phyloP scores from a whole-genome alignment of 2,888 invertebrate species.

The Ophion obscuratus region DNA sequence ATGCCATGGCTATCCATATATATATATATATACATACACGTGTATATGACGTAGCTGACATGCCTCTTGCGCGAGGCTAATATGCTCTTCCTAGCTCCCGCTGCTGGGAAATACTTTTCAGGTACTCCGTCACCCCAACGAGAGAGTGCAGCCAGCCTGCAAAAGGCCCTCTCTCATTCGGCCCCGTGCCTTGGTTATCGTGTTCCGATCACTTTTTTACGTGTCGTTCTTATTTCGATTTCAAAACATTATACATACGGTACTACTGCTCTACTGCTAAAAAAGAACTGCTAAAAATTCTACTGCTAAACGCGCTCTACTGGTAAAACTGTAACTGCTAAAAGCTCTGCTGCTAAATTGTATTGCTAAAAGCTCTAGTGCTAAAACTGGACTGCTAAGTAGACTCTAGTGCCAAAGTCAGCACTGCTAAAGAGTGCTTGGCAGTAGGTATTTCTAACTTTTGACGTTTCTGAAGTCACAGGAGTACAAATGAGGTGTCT shows the following conservation, averaged over 20 bases:
- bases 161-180: constrained; percentile 32
- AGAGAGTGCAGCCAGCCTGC: constrained; percentile 42
- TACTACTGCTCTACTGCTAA: no score
- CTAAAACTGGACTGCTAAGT: no score
- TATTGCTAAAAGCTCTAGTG: no score
- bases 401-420: no score
- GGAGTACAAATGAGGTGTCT: no score
- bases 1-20: neutral
- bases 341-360: no score
- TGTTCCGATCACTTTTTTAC: constrained; percentile 48
- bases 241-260: neutral
- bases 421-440: no score
- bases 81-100: constrained; percentile 46
- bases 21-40: neutral
- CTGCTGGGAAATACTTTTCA: constrained; percentile 65
- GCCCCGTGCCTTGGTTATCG: constrained; percentile 59
- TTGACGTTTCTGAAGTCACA: no score
- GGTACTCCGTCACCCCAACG: constrained; percentile 70
- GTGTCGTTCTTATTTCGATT: constrained; percentile 47
- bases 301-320: no score
- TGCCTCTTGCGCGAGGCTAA: constrained; percentile 35
- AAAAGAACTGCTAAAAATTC: no score
- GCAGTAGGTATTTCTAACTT: no score
- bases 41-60: constrained; percentile 19
- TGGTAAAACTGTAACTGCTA: no score